Percentiles rank a stretch among this genome's conserved stretches.
phyloP scores from a whole-genome alignment of 2,888 invertebrate genomes.

The Anodontia alba region DNA sequence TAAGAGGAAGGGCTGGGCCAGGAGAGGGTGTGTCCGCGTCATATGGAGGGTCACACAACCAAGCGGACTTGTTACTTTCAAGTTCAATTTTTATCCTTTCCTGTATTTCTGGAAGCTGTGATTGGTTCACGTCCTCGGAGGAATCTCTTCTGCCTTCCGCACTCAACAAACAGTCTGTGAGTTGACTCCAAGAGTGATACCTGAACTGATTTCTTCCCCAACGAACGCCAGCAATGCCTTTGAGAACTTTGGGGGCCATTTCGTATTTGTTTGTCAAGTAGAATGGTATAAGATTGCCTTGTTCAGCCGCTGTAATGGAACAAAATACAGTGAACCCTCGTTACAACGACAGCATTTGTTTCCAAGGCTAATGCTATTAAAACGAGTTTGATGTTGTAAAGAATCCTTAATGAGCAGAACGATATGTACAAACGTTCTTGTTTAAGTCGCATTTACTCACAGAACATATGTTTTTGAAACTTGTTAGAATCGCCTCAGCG shows the following conservation, averaged over 20 bases:
- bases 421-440: background rate
- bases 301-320: slow-evolving; percentile 38
- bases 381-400: too few species aligned
- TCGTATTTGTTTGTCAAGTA: slow-evolving; percentile 44
- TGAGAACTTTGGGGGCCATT: slow-evolving; percentile 46
- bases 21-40: slow-evolving; percentile 36
- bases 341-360: too few species aligned
- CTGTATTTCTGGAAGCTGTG: background rate
- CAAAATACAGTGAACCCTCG: background rate
- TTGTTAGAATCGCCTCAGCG: too few species aligned
- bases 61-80: background rate
- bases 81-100: slow-evolving; percentile 3
- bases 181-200: slow-evolving; percentile 31
- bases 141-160: background rate
- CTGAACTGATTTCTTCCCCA: slow-evolving; percentile 43
- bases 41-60: slow-evolving; percentile 45
- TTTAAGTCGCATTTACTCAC: too few species aligned
- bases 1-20: slow-evolving; percentile 18
- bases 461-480: too few species aligned
- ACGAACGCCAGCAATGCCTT: slow-evolving; percentile 53
- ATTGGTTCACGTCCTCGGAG: background rate
- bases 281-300: slow-evolving; percentile 56
- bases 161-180: slow-evolving; percentile 43
- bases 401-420: too few species aligned
- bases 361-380: too few species aligned